These are phyloP conservation scores for Heliconius hewitsoni DNA, from an alignment of 1,140 invertebrate species.

Conservation along the genomic window DNA sequence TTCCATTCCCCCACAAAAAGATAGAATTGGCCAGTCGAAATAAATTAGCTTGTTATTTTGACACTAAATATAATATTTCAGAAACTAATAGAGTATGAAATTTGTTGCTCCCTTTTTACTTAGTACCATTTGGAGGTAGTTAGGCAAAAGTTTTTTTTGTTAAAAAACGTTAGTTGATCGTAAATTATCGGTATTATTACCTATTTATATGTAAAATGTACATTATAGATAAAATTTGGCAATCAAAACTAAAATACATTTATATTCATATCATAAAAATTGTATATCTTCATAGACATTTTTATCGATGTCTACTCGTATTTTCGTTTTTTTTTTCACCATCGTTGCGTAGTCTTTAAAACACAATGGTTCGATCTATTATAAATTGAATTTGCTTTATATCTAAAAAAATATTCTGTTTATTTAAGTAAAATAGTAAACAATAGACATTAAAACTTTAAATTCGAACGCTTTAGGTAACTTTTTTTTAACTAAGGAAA, in stretches of 20 bases:
- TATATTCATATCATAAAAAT: not conserved
- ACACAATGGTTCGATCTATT: no score
- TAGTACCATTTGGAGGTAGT: not conserved
- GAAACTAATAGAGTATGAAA: conserved; percentile 14
- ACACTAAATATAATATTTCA: conserved; percentile 21
- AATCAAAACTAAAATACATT: not conserved
- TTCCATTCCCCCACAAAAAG: not conserved
- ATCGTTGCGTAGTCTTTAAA: no score
- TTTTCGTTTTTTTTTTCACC: no score
- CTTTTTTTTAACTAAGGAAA: no score
- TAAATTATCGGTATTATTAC: not conserved
- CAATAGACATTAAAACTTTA: no score
- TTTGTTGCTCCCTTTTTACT: conserved; percentile 13
- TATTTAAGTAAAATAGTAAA: no score
- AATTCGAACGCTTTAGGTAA: no score
- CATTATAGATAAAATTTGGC: not conserved
- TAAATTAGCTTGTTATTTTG: conserved; percentile 39
- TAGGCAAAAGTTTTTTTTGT: not conserved
- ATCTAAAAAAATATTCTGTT: no score
- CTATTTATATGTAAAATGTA: not conserved
- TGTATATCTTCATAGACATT: no score
- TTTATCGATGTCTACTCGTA: no score
- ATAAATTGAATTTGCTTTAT: no score
- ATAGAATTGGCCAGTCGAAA: not conserved
- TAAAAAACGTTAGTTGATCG: not conserved